phyloP scores from a whole-genome alignment of 2,113 vertebrate species.

The Chaetodon auriga region DNA sequence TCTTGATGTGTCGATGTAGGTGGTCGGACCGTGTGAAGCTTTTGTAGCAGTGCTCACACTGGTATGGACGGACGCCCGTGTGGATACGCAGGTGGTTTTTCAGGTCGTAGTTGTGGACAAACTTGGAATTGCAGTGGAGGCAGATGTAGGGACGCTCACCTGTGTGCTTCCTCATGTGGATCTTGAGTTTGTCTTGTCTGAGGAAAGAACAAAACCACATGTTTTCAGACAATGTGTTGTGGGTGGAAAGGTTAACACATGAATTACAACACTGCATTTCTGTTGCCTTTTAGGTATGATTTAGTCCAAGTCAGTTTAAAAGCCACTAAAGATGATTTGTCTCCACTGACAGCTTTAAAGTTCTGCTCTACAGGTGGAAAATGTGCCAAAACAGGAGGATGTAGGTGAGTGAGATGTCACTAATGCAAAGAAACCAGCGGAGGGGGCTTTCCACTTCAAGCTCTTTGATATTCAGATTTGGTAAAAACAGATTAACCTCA shows the following conservation, averaged over 20 bases:
- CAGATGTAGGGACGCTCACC: slow-evolving; percentile 98
- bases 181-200: slow-evolving; percentile 99
- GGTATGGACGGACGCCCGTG: slow-evolving; percentile 96
- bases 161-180: slow-evolving; percentile 99
- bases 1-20: slow-evolving; percentile 97
- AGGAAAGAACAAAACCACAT: slow-evolving; percentile 45
- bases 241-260: slow-evolving; percentile 12
- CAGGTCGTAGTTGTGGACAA: slow-evolving; percentile 99
- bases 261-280: not conserved
- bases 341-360: slow-evolving; percentile 8
- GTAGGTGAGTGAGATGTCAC: slow-evolving; percentile 49
- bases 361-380: slow-evolving; percentile 51
- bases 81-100: slow-evolving; percentile 99
- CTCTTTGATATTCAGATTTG: slow-evolving; percentile 76
- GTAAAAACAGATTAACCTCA: slow-evolving; percentile 69
- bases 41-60: slow-evolving; percentile 99
- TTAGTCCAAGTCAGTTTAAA: not conserved
- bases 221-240: not conserved
- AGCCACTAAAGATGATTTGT: slow-evolving; percentile 1
- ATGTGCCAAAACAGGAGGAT: slow-evolving; percentile 44
- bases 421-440: slow-evolving; percentile 58
- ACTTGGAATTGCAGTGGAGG: slow-evolving; percentile 98
- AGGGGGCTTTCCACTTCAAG: slow-evolving; percentile 71
- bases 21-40: slow-evolving; percentile 98
- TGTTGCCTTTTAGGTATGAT: slow-evolving; percentile 2